These are phyloP conservation scores for Morus bassanus DNA, from an alignment of 2,797 vertebrate species.

Conservation along the genomic window DNA sequence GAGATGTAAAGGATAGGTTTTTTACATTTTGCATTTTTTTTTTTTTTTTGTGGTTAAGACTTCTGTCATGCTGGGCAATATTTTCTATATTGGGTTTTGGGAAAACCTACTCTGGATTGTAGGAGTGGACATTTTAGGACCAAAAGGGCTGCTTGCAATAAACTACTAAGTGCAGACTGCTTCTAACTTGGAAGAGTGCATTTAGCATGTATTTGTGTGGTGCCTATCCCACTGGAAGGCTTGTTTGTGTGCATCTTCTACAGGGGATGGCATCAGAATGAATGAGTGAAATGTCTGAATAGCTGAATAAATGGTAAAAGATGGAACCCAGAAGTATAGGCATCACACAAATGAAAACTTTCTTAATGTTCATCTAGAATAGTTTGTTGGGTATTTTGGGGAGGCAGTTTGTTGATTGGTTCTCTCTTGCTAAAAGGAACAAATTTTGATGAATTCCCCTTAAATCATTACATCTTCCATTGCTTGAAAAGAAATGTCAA, in stretches of 20 bases:
- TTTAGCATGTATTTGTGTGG: background rate
- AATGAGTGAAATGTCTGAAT: background rate
- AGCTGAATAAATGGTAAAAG: background rate
- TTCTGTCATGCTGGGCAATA: background rate
- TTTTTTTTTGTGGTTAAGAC: background rate
- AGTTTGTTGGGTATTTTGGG: background rate
- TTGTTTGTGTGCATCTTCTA: background rate
- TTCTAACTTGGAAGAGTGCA: background rate
- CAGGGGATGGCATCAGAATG: background rate
- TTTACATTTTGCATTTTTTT: background rate
- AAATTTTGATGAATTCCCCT: background rate
- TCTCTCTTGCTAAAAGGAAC: background rate
- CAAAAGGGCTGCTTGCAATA: background rate
- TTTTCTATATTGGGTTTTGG: background rate
- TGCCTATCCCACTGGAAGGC: background rate
- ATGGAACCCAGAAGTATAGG: background rate
- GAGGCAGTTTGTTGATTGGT: background rate
- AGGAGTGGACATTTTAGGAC: background rate
- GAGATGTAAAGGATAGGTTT: background rate
- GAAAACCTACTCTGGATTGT: background rate
- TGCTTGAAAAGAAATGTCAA: background rate
- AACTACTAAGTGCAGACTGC: background rate
- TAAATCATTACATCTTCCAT: background rate
- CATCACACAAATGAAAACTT: background rate
- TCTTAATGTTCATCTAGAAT: background rate